Evolutionary conservation across 2,888 invertebrate genomes (phyloP).

Genomic region (Parnassius mnemosyne): DNA sequence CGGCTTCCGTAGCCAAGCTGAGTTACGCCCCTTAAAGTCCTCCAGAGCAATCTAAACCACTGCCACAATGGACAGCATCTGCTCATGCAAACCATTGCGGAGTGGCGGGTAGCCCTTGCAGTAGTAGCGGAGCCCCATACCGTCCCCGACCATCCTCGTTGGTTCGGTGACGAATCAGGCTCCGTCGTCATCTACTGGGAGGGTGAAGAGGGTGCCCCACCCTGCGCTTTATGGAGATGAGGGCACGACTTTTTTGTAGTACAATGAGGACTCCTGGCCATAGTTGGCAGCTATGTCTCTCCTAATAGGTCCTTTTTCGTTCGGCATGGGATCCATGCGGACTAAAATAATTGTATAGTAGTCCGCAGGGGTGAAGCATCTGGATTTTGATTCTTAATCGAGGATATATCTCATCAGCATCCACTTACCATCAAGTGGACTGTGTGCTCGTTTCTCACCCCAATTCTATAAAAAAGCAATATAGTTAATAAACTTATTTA

Average conservation of each 20-base stretch:
- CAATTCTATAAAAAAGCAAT: no score
- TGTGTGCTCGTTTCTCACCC: no score
- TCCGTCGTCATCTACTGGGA: conserved; percentile 19
- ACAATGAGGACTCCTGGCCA: background rate
- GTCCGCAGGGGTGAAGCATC: no score
- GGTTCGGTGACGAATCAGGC: conserved; percentile 28
- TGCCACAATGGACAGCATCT: conserved; percentile 23
- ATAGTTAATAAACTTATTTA: no score
- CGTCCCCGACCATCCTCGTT: conserved; percentile 24
- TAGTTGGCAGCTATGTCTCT: conserved; percentile 7
- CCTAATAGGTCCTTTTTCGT: conserved; percentile 3
- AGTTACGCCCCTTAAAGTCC: background rate
- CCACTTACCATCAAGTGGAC: no score
- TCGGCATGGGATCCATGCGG: no score
- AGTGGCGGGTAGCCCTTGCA: conserved; percentile 23
- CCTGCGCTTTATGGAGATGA: conserved; percentile 1
- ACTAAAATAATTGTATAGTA: no score
- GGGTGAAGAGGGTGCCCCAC: background rate
- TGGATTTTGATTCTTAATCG: no score
- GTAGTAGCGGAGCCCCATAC: conserved; percentile 31
- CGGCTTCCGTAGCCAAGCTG: no score
- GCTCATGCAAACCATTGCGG: conserved; percentile 22
- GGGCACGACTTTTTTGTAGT: background rate
- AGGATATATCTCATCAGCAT: no score
- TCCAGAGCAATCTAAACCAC: conserved; percentile 3